phyloP scores from a whole-genome alignment of 2,113 vertebrate genomes.

The Serinus canaria region DNA sequence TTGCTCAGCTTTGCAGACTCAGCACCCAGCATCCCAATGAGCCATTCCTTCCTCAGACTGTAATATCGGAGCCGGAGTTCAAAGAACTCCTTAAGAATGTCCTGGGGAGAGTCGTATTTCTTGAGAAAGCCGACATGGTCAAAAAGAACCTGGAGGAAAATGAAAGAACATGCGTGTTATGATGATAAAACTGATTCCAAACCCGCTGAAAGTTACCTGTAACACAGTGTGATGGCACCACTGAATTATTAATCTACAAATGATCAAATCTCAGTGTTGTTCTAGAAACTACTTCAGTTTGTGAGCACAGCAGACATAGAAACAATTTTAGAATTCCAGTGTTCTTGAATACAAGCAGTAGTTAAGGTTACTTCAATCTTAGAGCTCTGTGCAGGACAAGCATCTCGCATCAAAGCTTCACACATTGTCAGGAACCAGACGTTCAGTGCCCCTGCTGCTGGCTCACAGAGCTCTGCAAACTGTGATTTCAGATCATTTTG shows the following conservation, averaged over 20 bases:
- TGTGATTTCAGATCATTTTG: neutral
- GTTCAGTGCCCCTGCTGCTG: neutral
- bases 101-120: conserved; percentile 88
- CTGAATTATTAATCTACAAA: neutral
- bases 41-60: conserved; percentile 91
- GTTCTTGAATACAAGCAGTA: neutral
- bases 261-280: neutral
- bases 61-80: conserved; percentile 91
- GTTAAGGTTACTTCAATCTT: neutral
- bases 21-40: conserved; percentile 88
- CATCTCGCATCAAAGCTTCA: neutral
- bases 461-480: neutral
- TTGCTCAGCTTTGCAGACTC: conserved; percentile 90
- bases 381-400: neutral
- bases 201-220: neutral
- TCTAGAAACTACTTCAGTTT: neutral
- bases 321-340: neutral
- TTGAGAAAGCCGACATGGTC: conserved; percentile 93
- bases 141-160: conserved; percentile 87
- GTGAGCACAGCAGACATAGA: neutral
- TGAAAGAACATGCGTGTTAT: neutral
- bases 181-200: neutral
- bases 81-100: conserved; percentile 92
- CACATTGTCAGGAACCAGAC: neutral
- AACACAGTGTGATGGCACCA: neutral